Conservation (phyloP, 1,140 invertebrate genomes). For the Psix sp. region DNA sequence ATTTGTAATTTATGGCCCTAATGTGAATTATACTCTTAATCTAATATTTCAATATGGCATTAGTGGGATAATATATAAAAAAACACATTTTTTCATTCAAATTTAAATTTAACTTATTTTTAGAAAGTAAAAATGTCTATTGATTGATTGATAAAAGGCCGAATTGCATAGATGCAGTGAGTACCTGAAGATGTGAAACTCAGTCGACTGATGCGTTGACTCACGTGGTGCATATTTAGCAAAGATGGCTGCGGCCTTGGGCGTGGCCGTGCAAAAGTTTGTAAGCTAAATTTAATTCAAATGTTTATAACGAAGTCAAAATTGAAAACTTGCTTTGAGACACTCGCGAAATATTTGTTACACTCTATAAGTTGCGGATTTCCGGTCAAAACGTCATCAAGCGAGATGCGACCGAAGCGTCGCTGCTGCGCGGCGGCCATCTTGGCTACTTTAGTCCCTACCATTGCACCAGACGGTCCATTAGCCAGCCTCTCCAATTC, state of each 20-base stretch:
- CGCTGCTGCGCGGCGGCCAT: constrained; percentile 68
- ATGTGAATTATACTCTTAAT: too few relatives aligned
- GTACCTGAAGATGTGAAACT: constrained; percentile 52
- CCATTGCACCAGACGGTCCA: constrained; percentile 58
- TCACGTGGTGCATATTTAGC: constrained; percentile 66
- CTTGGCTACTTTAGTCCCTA: constrained; percentile 66
- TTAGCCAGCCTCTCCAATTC: constrained; percentile 60
- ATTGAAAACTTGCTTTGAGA: constrained; percentile 3
- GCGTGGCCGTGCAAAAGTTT: constrained; percentile 69
- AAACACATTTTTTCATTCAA: too few relatives aligned
- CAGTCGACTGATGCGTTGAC: constrained; percentile 41
- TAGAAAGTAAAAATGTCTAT: too few relatives aligned
- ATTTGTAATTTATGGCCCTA: too few relatives aligned
- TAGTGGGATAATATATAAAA: too few relatives aligned
- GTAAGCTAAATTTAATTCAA: constrained; percentile 1
- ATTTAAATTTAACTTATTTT: too few relatives aligned
- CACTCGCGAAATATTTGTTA: constrained; percentile 43
- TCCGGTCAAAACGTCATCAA: constrained; percentile 29
- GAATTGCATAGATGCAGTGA: constrained; percentile 20
- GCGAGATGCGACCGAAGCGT: constrained; percentile 63
- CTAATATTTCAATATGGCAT: too few relatives aligned
- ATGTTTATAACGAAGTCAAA: constrained; percentile 4
- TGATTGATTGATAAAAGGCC: not conserved
- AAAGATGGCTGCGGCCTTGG: constrained; percentile 75
- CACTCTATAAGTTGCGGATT: constrained; percentile 19